Conservation (phyloP, 35 echinoderm and acorn worm genomes). For the Stichopus chloronotus region DNA sequence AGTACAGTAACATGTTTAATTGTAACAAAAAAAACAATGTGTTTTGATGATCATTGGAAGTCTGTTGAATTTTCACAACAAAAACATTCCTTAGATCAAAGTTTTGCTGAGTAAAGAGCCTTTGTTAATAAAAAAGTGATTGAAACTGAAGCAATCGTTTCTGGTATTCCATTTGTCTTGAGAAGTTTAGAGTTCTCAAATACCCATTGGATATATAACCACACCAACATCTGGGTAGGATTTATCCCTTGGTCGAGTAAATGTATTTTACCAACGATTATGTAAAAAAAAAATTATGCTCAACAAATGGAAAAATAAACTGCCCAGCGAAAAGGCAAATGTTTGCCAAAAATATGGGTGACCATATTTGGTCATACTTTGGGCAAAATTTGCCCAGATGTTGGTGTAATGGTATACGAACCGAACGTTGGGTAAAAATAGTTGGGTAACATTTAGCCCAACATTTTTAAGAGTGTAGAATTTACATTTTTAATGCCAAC, state of each 20-base stretch:
- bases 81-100: too few species aligned
- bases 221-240: background rate
- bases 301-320: conserved; percentile 15
- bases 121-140: background rate
- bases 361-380: background rate
- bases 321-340: background rate
- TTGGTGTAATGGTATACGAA: background rate
- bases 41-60: too few species aligned
- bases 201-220: background rate
- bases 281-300: background rate
- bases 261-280: background rate
- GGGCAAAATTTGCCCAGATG: background rate
- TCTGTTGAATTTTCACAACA: too few species aligned
- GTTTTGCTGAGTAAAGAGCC: too few species aligned
- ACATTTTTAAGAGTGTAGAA: conserved; percentile 16
- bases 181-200: background rate
- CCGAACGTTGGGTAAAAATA: background rate
- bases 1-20: too few species aligned
- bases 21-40: too few species aligned
- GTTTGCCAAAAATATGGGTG: conserved; percentile 7
- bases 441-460: conserved; percentile 22
- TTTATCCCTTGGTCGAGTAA: background rate
- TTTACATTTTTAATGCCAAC: too few species aligned
- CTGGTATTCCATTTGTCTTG: background rate
- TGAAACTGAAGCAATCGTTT: conserved; percentile 16